phyloP scores from a whole-genome alignment of 1,140 invertebrate genomes.

The Brachionus plicatilis region DNA sequence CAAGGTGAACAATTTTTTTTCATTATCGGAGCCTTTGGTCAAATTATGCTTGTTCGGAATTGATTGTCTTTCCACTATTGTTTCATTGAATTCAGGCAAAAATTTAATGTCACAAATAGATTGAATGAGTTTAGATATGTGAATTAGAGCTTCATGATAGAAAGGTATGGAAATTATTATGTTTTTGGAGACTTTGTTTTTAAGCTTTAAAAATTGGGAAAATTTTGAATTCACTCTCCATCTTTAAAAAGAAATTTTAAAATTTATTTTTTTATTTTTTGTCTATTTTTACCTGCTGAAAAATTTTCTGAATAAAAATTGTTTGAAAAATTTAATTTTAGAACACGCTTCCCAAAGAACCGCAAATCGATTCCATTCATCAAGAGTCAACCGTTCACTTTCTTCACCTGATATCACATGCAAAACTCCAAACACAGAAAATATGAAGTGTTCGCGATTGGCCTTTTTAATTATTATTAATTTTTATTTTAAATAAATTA shows the following conservation, averaged over 20 bases:
- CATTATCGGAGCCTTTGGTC: background rate
- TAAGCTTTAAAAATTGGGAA: constrained; percentile 25
- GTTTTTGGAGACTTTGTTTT: background rate
- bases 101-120: background rate
- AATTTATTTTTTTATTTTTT: background rate
- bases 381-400: constrained; percentile 14
- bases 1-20: background rate
- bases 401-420: constrained; percentile 27
- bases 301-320: constrained; percentile 33
- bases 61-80: background rate
- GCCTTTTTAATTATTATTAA: background rate
- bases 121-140: constrained; percentile 5
- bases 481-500: background rate
- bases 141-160: background rate
- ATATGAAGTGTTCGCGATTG: constrained; percentile 19
- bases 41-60: background rate
- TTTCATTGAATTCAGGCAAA: background rate
- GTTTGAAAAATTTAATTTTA: constrained; percentile 33
- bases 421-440: constrained; percentile 33
- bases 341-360: constrained; percentile 37
- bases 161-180: background rate
- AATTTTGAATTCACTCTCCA: background rate
- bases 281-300: background rate
- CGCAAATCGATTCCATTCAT: constrained; percentile 35
- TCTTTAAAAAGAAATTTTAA: background rate